Evolutionary conservation across 2,888 invertebrate genomes (phyloP).

Genomic region (Tortricodes alternella): DNA sequence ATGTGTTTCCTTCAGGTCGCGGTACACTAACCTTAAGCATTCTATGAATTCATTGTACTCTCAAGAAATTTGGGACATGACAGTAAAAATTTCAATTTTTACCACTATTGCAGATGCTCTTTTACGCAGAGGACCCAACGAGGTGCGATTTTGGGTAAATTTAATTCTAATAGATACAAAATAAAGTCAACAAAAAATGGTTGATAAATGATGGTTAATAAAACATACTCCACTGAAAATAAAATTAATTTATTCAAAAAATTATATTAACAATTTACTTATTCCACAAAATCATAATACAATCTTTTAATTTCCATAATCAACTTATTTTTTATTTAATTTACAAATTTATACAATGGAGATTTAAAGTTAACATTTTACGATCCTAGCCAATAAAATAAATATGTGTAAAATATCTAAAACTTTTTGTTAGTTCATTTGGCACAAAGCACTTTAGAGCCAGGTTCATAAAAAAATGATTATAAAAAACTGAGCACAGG

Average conservation of each 20-base stretch:
- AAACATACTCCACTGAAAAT: slow-evolving; percentile 17
- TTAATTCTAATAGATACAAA: background rate
- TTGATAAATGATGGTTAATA: no score
- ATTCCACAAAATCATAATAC: slow-evolving; percentile 49
- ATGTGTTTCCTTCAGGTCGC: no score
- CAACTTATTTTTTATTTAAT: slow-evolving; percentile 45
- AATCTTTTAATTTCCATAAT: slow-evolving; percentile 58
- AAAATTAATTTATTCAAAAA: slow-evolving; percentile 72
- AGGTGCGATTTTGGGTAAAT: no score
- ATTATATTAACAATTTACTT: slow-evolving; percentile 58
- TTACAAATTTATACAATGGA: slow-evolving; percentile 57
- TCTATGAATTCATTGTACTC: no score
- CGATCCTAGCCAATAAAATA: slow-evolving; percentile 58
- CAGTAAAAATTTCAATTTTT: no score
- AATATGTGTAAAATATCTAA: slow-evolving; percentile 42
- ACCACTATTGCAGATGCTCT: no score
- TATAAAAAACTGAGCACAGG: slow-evolving; percentile 60
- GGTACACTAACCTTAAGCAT: no score
- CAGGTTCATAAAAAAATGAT: slow-evolving; percentile 39
- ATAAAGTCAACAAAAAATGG: background rate
- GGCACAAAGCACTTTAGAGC: slow-evolving; percentile 62
- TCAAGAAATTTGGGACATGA: no score
- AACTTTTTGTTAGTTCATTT: slow-evolving; percentile 44
- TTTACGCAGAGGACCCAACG: no score
- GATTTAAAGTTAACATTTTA: slow-evolving; percentile 66